Conservation (phyloP, 1,140 invertebrate species). For the Camponotus vicinus region DNA sequence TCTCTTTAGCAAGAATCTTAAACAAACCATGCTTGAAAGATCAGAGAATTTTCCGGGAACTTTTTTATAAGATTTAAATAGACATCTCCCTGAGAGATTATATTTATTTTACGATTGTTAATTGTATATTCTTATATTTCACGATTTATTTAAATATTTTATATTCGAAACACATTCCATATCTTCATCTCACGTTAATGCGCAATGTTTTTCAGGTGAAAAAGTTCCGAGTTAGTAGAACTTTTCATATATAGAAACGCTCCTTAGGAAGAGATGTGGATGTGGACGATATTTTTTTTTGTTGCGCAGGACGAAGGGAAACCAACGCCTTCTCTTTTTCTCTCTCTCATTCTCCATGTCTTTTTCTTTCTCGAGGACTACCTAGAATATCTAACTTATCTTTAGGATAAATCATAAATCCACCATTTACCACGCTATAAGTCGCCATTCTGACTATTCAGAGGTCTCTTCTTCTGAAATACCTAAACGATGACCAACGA, state of each 20-base stretch:
- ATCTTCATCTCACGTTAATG: background rate
- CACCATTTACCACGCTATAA: too few relatives aligned
- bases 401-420: background rate
- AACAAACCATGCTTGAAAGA: too few relatives aligned
- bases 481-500: background rate
- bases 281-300: background rate
- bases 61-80: too few relatives aligned
- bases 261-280: slow-evolving; percentile 9
- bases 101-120: background rate
- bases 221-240: slow-evolving; percentile 10
- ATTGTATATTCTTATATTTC: background rate
- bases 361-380: slow-evolving; percentile 30
- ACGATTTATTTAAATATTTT: background rate
- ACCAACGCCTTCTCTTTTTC: slow-evolving; percentile 46
- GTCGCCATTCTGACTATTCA: background rate
- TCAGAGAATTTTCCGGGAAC: too few relatives aligned
- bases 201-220: slow-evolving; percentile 13
- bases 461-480: background rate
- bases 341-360: slow-evolving; percentile 43
- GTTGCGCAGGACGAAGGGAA: slow-evolving; percentile 6
- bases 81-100: too few relatives aligned
- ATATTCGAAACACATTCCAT: background rate
- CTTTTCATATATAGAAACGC: slow-evolving; percentile 37
- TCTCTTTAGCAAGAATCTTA: too few relatives aligned
- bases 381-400: slow-evolving; percentile 61